A percentile compares a stretch with the other conserved stretches of the same genome.
These are phyloP conservation scores for Murina feae DNA, from an alignment of 2,113 vertebrate genomes.

Conservation along the genomic window DNA sequence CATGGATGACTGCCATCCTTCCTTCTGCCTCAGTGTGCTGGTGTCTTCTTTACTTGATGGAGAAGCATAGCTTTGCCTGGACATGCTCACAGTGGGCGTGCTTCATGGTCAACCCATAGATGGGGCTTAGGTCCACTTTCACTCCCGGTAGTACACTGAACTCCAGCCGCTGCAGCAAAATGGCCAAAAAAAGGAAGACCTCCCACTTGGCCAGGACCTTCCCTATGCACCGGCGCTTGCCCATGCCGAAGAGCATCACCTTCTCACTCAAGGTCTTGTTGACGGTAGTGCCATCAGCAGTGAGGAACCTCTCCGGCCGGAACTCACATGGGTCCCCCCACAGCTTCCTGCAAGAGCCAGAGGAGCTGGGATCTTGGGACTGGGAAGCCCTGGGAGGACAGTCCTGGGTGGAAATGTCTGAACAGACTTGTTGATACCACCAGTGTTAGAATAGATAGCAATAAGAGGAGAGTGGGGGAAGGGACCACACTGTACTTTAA, in stretches of 20 bases:
- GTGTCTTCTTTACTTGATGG: not conserved
- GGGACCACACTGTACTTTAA: not conserved
- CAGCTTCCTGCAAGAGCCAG: constrained; percentile 73
- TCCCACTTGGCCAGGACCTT: constrained; percentile 84
- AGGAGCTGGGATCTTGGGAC: not conserved
- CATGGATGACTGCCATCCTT: accelerated
- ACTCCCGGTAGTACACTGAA: constrained; percentile 80
- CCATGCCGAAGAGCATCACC: constrained; percentile 84
- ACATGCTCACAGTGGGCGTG: constrained; percentile 82
- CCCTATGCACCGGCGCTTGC: constrained; percentile 88
- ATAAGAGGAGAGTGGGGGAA: not conserved
- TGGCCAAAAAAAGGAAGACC: constrained; percentile 90
- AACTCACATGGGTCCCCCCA: constrained; percentile 87
- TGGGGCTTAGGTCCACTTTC: constrained; percentile 86
- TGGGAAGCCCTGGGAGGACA: not conserved
- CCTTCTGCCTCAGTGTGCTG: not conserved
- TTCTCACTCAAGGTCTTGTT: constrained; percentile 84
- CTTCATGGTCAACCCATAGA: constrained; percentile 92
- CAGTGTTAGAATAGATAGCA: not conserved
- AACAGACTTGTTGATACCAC: not conserved
- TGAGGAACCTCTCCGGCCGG: constrained; percentile 86
- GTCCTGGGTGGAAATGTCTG: not conserved
- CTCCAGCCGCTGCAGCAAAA: constrained; percentile 87
- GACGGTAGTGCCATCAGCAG: constrained; percentile 72
- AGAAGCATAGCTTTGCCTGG: constrained; percentile 64